phyloP scores from a whole-genome alignment of 2,797 vertebrate species.

The Anguilla pacifica region DNA sequence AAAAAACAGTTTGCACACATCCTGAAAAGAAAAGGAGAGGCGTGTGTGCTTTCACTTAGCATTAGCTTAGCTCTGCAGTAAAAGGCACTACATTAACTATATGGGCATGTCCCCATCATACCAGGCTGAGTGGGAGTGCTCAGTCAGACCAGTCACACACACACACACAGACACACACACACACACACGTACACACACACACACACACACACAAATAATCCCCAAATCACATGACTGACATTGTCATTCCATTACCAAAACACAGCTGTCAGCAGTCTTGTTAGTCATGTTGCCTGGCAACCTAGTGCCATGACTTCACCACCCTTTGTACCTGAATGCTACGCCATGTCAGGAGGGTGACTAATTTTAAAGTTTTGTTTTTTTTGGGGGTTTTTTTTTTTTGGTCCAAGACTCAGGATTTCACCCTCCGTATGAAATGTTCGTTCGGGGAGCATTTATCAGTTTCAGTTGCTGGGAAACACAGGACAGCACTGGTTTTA shows the following conservation, averaged over 20 bases:
- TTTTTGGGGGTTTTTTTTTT: background rate
- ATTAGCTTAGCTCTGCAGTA: background rate
- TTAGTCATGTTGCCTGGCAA: slow-evolving; percentile 17
- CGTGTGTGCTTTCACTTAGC: background rate
- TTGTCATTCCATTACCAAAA: background rate
- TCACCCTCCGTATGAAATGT: background rate
- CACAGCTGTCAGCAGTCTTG: background rate
- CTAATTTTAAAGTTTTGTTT: background rate
- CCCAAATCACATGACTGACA: background rate
- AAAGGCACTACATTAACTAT: background rate
- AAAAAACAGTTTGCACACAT: background rate
- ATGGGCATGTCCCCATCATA: background rate
- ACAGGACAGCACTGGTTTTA: background rate
- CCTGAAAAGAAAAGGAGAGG: background rate
- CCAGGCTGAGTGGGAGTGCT: background rate
- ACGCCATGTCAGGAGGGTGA: background rate
- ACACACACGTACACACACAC: too few species aligned
- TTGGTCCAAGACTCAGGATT: background rate
- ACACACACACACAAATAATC: background rate
- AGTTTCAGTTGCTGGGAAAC: background rate
- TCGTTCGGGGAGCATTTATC: background rate
- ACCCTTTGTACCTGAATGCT: background rate
- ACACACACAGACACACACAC: too few species aligned
- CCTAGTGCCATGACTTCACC: background rate
- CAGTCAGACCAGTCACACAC: background rate